phyloP scores from a whole-genome alignment of 2,113 vertebrate species.

The Anarhynchus alexandrinus region DNA sequence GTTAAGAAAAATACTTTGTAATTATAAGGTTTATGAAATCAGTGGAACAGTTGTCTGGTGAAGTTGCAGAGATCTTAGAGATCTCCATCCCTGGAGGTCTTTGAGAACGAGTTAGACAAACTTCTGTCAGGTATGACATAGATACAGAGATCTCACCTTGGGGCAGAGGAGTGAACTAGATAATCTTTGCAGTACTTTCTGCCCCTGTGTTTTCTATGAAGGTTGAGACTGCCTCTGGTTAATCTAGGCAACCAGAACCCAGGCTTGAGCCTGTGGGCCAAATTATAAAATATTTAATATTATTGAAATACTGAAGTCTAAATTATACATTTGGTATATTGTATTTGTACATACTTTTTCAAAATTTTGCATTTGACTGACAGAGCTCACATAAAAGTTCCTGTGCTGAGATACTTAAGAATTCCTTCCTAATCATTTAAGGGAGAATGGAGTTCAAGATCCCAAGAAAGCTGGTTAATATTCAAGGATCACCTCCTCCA shows the following conservation, averaged over 20 bases:
- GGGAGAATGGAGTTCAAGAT: neutral
- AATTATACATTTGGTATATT: neutral
- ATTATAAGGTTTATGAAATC: slow-evolving; percentile 7
- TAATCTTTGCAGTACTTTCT: neutral
- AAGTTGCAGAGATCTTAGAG: slow-evolving; percentile 16
- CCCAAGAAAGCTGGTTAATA: neutral
- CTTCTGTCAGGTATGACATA: neutral
- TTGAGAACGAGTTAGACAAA: slow-evolving; percentile 27
- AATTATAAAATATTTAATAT: neutral
- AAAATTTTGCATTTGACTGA: neutral
- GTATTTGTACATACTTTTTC: neutral
- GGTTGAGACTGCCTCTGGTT: neutral
- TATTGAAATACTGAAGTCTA: neutral
- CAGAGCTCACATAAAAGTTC: neutral
- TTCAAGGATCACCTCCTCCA: too few species aligned
- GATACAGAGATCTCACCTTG: slow-evolving; percentile 10
- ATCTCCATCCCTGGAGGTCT: slow-evolving; percentile 13
- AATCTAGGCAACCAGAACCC: neutral
- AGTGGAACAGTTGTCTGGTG: slow-evolving; percentile 16
- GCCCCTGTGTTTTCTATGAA: neutral
- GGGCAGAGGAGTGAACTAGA: neutral
- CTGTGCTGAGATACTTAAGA: neutral
- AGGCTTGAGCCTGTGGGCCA: neutral
- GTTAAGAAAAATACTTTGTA: neutral
- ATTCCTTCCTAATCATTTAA: neutral